Conservation (phyloP, 2,888 invertebrate genomes). For the Parnassius orleans region DNA sequence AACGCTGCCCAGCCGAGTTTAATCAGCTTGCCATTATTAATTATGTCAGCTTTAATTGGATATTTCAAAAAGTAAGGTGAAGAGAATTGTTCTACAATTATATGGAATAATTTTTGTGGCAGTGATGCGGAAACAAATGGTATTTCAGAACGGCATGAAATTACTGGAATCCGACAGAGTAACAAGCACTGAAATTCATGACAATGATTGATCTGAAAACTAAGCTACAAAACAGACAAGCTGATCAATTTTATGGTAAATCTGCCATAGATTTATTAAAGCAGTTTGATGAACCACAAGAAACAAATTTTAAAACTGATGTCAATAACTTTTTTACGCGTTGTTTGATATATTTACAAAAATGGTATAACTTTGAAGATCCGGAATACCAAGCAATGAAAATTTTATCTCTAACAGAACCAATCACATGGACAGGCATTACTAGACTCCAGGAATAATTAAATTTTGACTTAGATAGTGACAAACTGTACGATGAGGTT, state of each 20-base stretch:
- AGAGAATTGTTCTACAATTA: constrained; percentile 28
- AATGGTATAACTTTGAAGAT: constrained; percentile 20
- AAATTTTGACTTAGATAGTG: no score
- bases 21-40: no score
- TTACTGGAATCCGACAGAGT: constrained; percentile 27
- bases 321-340: constrained; percentile 24
- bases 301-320: constrained; percentile 18
- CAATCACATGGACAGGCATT: no score
- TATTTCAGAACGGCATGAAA: constrained; percentile 29
- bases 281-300: constrained; percentile 21
- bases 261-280: constrained; percentile 29
- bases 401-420: no score
- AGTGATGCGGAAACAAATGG: constrained; percentile 28
- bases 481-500: no score
- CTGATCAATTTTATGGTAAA: constrained; percentile 30
- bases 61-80: constrained; percentile 27
- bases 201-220: constrained; percentile 30
- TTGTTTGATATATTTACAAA: constrained; percentile 24
- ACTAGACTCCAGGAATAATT: no score
- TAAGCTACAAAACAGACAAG: constrained; percentile 30
- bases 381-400: no score
- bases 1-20: no score
- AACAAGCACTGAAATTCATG: constrained; percentile 31
- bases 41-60: constrained; percentile 26
- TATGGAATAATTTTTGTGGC: constrained; percentile 27